A percentile compares a stretch with the other conserved stretches of the same genome.
phyloP scores from a whole-genome alignment of 2,888 invertebrate species.

The Rhamphomyia laevipes region DNA sequence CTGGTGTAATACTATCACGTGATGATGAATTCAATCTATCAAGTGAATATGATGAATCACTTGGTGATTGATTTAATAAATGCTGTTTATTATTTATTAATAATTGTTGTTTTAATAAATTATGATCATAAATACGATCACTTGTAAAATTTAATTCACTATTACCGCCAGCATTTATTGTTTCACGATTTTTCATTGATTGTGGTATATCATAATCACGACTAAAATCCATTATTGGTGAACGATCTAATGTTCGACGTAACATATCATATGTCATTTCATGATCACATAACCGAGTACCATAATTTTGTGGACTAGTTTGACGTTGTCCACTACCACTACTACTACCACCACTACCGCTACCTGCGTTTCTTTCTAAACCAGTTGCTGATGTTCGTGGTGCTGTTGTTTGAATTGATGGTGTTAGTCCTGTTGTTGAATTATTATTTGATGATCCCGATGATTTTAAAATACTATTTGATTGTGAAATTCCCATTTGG shows the following conservation, averaged over 20 bases:
- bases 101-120: not conserved
- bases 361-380: conserved; percentile 5
- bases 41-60: conserved; percentile 25
- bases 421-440: too few species aligned
- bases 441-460: too few species aligned
- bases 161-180: conserved; percentile 31
- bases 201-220: conserved; percentile 28
- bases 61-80: conserved; percentile 20
- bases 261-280: conserved; percentile 35
- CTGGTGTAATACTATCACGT: conserved; percentile 20
- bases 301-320: conserved; percentile 35
- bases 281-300: conserved; percentile 35
- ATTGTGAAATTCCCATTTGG: not conserved
- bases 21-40: conserved; percentile 20
- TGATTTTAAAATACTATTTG: too few species aligned
- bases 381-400: conserved; percentile 26
- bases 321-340: conserved; percentile 21
- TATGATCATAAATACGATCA: conserved; percentile 23
- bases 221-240: conserved; percentile 34
- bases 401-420: conserved; percentile 8
- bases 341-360: conserved; percentile 6
- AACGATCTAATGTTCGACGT: conserved; percentile 30
- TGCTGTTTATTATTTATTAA: too few species aligned
- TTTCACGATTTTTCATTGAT: conserved; percentile 28
- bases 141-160: conserved; percentile 35